Evolutionary conservation across 2,797 vertebrate genomes (phyloP), one percentile per base, ranked within the genome.

Genomic region (Varecia variegata): DNA sequence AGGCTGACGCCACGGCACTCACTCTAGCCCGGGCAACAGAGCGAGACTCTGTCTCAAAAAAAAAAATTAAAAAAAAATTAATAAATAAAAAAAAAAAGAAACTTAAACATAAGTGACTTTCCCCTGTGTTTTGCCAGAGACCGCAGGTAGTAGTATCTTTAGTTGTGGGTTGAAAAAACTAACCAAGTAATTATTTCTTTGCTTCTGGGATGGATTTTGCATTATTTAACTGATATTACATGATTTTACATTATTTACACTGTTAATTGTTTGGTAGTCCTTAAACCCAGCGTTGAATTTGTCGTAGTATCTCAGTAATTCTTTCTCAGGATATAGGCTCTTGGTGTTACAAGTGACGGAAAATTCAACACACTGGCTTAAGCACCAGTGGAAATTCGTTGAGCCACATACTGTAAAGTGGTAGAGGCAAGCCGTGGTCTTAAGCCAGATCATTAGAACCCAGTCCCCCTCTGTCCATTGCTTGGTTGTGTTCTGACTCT

Each of bases 221-320:
- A 58, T 82, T 62, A 68, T 88, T 87, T 92, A 67, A 88, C 50
- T 94, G 47, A 76, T 76, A 81, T 18, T 47, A 71, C n/a, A 35
- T 80, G 56, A 45, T 84, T 86, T 96, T 82, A 67, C 17, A 74
- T 92, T 74, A 70, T 83, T 93, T 81, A 56, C 4, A 58, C 23
- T 62, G 11, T 60, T 86, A 23, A 52, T 80, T 83, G 67, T 73
- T 70, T 71, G n/a, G n/a, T 30, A 56, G n/a, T 68, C 23, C 74
- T 21, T 17, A 93, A 71, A 27, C 8, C 50, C 56, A 88, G 35
- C 20, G 0, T 62, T 81, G 67, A 90, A 43, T 82, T 50, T 32
- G 3, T 85, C 62, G 25, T 47, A 94, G 54, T 32, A 83, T 5
- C 77, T 93, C 27, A 71, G 9, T 86, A 21, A 30, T 79, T 83